A percentile compares a stretch with the other conserved stretches of the same genome.
phyloP scores from a whole-genome alignment of 2,888 invertebrate species.

The Lasiommata megera region DNA sequence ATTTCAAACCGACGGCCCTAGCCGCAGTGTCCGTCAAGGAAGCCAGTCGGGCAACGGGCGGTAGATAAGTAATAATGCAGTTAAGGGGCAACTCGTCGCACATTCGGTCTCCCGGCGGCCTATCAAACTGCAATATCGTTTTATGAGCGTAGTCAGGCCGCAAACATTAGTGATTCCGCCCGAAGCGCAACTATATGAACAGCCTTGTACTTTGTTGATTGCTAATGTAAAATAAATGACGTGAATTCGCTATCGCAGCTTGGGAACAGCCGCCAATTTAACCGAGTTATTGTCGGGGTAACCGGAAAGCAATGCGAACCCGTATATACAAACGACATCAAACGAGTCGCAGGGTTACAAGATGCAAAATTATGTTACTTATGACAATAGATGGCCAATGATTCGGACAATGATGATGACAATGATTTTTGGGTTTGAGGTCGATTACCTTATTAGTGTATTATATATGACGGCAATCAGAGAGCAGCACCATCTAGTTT shows the following conservation, averaged over 20 bases:
- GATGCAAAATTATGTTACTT: no score
- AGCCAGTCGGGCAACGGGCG: slow-evolving; percentile 31
- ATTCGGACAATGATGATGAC: no score
- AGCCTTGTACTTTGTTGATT: slow-evolving; percentile 29
- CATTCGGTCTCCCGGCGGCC: slow-evolving; percentile 46
- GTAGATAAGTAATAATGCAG: slow-evolving; percentile 56
- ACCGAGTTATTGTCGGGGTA: not conserved
- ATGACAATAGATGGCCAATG: no score
- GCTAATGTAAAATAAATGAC: slow-evolving; percentile 33
- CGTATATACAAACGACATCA: no score
- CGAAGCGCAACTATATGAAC: slow-evolving; percentile 26
- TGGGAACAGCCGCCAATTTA: slow-evolving; percentile 7
- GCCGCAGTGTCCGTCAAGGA: slow-evolving; percentile 29
- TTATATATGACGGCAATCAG: no score
- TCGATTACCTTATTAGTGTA: no score
- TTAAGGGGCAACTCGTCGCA: slow-evolving; percentile 51
- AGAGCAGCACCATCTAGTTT: no score
- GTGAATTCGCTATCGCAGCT: slow-evolving; percentile 7
- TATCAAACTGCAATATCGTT: slow-evolving; percentile 64
- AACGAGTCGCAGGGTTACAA: no score
- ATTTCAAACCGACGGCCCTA: not conserved
- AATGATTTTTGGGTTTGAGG: no score
- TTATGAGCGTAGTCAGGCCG: slow-evolving; percentile 54
- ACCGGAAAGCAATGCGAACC: not conserved
- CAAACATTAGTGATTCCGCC: slow-evolving; percentile 38